phyloP scores from a whole-genome alignment of 2,797 vertebrate genomes.

The Alcedo quadribrachys region DNA sequence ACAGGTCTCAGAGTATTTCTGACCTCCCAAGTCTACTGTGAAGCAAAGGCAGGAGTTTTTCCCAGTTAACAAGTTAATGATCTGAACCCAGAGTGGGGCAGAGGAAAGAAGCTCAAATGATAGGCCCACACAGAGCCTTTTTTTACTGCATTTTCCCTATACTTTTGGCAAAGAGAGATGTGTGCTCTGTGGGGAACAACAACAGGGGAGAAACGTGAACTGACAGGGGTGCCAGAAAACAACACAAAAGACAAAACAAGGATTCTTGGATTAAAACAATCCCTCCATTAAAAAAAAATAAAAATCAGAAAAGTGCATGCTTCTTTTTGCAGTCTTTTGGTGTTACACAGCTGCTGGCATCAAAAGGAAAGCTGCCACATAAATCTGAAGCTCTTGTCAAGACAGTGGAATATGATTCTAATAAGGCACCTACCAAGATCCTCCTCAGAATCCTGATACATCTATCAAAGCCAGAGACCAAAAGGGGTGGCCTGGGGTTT shows the following conservation, averaged over 20 bases:
- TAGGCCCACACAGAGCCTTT: neutral
- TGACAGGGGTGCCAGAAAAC: neutral
- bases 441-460: neutral
- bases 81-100: neutral
- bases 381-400: slow-evolving; percentile 28
- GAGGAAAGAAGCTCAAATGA: neutral
- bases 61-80: neutral
- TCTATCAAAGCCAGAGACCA: neutral
- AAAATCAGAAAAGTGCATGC: neutral
- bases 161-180: neutral
- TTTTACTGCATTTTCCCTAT: neutral
- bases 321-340: neutral
- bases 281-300: neutral
- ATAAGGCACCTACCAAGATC: neutral
- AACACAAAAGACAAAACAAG: slow-evolving; percentile 1
- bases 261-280: neutral
- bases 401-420: slow-evolving; percentile 29
- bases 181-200: neutral
- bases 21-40: accelerated
- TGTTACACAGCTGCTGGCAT: neutral
- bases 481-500: neutral
- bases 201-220: neutral
- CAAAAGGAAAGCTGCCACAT: neutral
- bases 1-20: neutral
- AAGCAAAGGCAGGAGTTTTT: neutral